phyloP scores from a whole-genome alignment of 2,888 invertebrate genomes.

The Apamea sordens region DNA sequence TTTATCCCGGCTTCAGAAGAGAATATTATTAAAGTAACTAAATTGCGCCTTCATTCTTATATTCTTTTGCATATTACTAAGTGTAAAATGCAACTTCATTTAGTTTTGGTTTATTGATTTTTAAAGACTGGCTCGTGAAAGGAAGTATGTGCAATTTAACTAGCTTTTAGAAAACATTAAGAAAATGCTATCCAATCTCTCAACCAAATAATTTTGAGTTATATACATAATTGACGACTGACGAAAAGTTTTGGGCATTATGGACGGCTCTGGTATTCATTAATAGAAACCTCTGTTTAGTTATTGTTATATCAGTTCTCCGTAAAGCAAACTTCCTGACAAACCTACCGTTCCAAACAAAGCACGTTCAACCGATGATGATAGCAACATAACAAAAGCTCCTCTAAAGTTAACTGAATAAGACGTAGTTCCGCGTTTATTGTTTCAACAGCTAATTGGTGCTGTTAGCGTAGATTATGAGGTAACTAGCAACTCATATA shows the following conservation, averaged over 20 bases:
- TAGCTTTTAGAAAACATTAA: background rate
- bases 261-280: background rate
- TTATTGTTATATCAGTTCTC: background rate
- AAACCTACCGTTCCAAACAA: background rate
- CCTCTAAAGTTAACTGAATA: slow-evolving; percentile 42
- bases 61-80: slow-evolving; percentile 2
- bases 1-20: slow-evolving; percentile 31
- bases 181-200: too few species aligned
- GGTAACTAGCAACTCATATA: slow-evolving; percentile 64
- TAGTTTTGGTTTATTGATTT: background rate
- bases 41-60: slow-evolving; percentile 30
- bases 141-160: background rate
- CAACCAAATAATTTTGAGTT: background rate
- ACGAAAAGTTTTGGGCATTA: background rate
- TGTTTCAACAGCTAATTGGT: slow-evolving; percentile 64
- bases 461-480: slow-evolving; percentile 62
- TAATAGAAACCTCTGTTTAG: background rate
- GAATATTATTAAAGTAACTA: slow-evolving; percentile 43
- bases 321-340: background rate
- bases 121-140: too few species aligned
- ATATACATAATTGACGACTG: background rate
- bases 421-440: slow-evolving; percentile 54
- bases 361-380: background rate
- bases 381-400: slow-evolving; percentile 40
- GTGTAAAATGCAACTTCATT: slow-evolving; percentile 12